Percentiles rank a stretch among this genome's conserved stretches.
These are phyloP conservation scores for Branchipolynoe longqiensis DNA, from an alignment of 2,888 invertebrate species.

Conservation along the genomic window DNA sequence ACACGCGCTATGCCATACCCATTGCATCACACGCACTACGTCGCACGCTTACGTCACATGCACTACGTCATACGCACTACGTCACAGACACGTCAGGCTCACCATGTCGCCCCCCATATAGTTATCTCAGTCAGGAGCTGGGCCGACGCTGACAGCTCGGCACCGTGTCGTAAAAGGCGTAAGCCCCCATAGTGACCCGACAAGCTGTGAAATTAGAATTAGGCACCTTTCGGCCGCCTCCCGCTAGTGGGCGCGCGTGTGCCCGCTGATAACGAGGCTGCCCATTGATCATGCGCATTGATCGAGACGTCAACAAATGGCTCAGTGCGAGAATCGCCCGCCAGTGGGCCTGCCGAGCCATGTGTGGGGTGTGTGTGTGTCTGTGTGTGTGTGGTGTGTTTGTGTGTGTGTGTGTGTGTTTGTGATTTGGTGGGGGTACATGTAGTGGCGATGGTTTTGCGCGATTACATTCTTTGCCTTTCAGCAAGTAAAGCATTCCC, in stretches of 20 bases:
- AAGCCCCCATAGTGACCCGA: slow-evolving; percentile 44
- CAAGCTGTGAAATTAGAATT: slow-evolving; percentile 51
- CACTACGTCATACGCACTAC: neutral
- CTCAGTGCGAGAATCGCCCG: slow-evolving; percentile 27
- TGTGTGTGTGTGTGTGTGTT: too few relatives aligned
- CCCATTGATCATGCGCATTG: slow-evolving; percentile 41
- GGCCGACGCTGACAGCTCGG: neutral
- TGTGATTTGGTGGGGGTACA: too few relatives aligned
- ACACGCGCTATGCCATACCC: too few relatives aligned
- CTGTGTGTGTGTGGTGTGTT: too few relatives aligned
- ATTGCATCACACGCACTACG: too few relatives aligned
- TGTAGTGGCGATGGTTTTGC: too few relatives aligned
- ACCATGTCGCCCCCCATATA: too few relatives aligned
- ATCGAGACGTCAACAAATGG: slow-evolving; percentile 31
- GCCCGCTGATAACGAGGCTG: slow-evolving; percentile 36
- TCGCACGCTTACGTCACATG: neutral
- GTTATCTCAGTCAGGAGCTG: neutral
- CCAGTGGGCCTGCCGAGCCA: neutral
- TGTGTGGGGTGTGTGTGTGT: too few relatives aligned
- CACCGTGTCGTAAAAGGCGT: slow-evolving; percentile 20
- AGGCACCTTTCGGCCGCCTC: neutral
- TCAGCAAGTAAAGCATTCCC: too few relatives aligned
- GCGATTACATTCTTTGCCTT: too few relatives aligned
- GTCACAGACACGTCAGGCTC: too few relatives aligned
- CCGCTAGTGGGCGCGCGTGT: slow-evolving; percentile 38